A percentile compares a stretch with the other conserved stretches of the same genome.
Evolutionary conservation across 2,888 invertebrate species (phyloP).

Genomic region (Brachycybe producta): DNA sequence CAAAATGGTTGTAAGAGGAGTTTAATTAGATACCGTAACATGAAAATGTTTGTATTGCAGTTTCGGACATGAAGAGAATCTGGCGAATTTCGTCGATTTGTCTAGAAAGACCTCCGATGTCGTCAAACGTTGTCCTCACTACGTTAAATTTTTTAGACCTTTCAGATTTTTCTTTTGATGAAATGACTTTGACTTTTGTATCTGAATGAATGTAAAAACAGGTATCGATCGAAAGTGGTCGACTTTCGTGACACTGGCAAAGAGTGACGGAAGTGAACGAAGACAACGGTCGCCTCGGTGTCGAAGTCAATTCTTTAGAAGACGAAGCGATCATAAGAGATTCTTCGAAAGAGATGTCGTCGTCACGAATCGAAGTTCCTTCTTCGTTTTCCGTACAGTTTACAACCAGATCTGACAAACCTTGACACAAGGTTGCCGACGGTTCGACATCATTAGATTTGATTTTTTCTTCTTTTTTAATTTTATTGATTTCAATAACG

Average conservation of each 20-base stretch:
- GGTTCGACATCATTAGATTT: not conserved
- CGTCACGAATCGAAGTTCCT: not conserved
- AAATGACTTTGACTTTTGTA: not conserved
- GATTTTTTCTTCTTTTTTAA: not conserved
- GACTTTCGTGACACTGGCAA: not conserved
- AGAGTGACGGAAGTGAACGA: not conserved
- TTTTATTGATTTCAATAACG: not conserved
- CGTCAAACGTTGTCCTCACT: not conserved
- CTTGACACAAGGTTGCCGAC: not conserved
- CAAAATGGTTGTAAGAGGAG: too few species aligned
- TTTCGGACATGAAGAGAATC: not conserved
- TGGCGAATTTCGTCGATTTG: slow-evolving; percentile 1
- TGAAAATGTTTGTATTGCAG: not conserved
- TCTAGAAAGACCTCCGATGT: not conserved
- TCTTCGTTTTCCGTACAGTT: not conserved
- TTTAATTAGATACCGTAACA: not conserved
- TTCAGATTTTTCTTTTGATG: not conserved
- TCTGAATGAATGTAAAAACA: not conserved
- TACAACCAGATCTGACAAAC: not conserved
- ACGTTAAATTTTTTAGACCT: not conserved
- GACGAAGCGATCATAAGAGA: not conserved
- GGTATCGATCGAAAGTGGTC: not conserved
- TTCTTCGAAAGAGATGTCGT: too few species aligned
- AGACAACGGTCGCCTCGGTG: not conserved
- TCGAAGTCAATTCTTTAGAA: not conserved